Base-by-base conservation (phyloP, 2,113 vertebrate species). In the Chinchilla lanigera region DNA sequence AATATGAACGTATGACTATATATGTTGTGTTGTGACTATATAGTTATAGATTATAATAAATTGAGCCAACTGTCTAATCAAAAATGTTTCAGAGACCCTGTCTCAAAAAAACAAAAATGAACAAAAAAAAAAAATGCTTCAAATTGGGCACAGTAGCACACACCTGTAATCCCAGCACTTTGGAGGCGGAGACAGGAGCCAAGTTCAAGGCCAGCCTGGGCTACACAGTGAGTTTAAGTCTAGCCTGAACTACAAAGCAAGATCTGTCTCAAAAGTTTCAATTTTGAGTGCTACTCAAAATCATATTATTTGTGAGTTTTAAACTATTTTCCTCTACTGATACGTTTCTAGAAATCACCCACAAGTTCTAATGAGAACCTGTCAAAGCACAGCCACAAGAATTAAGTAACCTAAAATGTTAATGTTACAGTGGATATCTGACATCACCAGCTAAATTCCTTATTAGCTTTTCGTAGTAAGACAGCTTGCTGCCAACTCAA, bases 51-150 rank as follows among this genome's bases (percentile, higher is more conserved):
- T 47, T 83, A 0, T 24, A n/a, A 12, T 35, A 54, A 12, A 91
- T 81, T 88, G 96, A 93, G 26, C 54, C 35, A 90, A 88, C 2
- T 71, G 14, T 65, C 63, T 81, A 95, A 93, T 93, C 26, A 69
- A 41, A 95, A 93, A 71, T 16, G 44, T 81, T 91, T 50, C 47
- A 50, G 47, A 50, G 47, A 50, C 47, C 47, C 47, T 50, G 9
- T 50, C 47, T 6, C 47, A 50, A 50, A 50, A 50, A 50, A 50
- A 50, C n/a, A 69, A 41, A 95, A 91, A 71, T 12, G 44, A n/a
- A 50, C 47, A 50, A 50, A 50, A 50, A 50, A 50, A 50, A 69
- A 41, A 95, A 91, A 71, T 12, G 44, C 75, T 89, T 89, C 80
- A 80, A 65, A 50, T 30, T 82, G 87, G 28, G 41, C 5, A 47